phyloP scores from a whole-genome alignment of 35 echinoderm and acorn worm species.

The Heliocidaris tuberculata region DNA sequence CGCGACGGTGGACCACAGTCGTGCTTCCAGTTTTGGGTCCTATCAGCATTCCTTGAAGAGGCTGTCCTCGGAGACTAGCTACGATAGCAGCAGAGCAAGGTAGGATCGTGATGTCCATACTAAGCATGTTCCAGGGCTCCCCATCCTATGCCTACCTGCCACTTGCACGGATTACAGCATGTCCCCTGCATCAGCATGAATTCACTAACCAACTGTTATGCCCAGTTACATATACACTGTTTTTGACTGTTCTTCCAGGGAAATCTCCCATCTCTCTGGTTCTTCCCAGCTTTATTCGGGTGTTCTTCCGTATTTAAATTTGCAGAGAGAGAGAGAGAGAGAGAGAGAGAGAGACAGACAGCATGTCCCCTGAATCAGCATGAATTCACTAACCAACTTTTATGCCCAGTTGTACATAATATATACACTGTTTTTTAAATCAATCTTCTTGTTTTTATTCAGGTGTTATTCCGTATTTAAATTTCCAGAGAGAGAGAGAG shows the following conservation, averaged over 20 bases:
- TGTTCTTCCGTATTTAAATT: too few species aligned
- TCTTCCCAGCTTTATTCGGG: too few species aligned
- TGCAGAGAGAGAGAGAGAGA: not conserved
- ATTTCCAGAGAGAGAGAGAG: not conserved
- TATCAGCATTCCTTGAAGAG: conserved; percentile 44
- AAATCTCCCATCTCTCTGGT: too few species aligned
- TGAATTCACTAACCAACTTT: not conserved
- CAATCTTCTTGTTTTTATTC: not conserved
- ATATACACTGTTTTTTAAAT: not conserved
- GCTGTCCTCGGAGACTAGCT: conserved; percentile 47
- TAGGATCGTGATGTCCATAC: not conserved
- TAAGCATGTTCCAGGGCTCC: conserved; percentile 29
- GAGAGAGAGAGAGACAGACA: not conserved
- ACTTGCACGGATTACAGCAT: conserved; percentile 19
- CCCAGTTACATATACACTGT: not conserved
- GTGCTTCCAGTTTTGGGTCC: conserved; percentile 40
- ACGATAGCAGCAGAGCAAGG: conserved; percentile 35
- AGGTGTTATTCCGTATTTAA: too few species aligned
- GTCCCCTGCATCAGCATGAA: conserved; percentile 21
- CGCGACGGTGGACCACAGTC: conserved; percentile 31
- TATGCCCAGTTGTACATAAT: not conserved
- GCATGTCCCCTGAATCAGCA: not conserved
- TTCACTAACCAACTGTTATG: not conserved
- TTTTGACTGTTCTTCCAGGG: not conserved
- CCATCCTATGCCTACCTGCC: not conserved